These are phyloP conservation scores for Salminus brasiliensis DNA, from an alignment of 2,113 vertebrate genomes.

Conservation along the genomic window DNA sequence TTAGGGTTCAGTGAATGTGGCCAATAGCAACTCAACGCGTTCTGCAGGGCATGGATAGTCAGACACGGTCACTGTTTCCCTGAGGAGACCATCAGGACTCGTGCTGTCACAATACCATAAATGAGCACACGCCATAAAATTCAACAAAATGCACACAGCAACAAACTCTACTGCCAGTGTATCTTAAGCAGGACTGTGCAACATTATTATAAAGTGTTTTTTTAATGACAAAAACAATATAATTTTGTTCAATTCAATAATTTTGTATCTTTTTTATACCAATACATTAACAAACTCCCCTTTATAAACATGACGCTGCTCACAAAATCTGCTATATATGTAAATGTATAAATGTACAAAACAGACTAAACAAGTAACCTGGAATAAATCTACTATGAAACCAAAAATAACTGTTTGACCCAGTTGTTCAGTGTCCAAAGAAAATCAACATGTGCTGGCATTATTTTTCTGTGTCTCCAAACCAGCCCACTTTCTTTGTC, in stretches of 20 bases:
- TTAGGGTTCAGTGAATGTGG: background rate
- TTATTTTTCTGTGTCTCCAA: background rate
- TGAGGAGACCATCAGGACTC: background rate
- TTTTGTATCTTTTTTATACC: too few relatives aligned
- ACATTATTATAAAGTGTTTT: too few relatives aligned
- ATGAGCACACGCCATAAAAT: background rate
- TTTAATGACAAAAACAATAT: too few relatives aligned
- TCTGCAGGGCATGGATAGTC: conserved; percentile 1
- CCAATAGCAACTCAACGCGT: conserved; percentile 8
- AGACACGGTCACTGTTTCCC: background rate
- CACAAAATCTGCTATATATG: too few relatives aligned
- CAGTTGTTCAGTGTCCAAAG: too few relatives aligned
- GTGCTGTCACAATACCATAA: background rate
- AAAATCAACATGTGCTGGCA: conserved; percentile 31
- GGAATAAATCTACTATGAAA: too few relatives aligned
- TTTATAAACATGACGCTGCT: too few relatives aligned
- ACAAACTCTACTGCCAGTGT: background rate
- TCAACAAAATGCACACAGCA: background rate
- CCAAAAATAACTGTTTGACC: too few relatives aligned
- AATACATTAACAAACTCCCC: too few relatives aligned
- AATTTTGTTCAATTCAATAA: too few relatives aligned
- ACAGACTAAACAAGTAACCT: too few relatives aligned
- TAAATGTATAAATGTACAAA: too few relatives aligned
- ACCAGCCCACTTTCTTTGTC: conserved; percentile 16
- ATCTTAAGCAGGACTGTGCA: background rate